Percentiles rank a stretch among this genome's conserved stretches.
Evolutionary conservation across 2,113 vertebrate species (phyloP).

Genomic region (Leptobrachium leishanense): DNA sequence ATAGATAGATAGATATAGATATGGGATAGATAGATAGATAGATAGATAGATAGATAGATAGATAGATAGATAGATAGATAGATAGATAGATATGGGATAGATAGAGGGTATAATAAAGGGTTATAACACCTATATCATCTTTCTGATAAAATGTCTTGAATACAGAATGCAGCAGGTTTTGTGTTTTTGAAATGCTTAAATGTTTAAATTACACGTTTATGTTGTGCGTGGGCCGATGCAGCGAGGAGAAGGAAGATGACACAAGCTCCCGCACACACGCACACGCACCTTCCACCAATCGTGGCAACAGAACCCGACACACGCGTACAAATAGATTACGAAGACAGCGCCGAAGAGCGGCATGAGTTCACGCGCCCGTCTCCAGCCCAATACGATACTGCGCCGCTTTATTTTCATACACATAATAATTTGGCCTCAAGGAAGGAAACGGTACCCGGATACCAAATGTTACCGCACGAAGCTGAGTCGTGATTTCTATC

Average conservation of each 20-base stretch:
- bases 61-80: too few relatives aligned
- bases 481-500: constrained; percentile 44
- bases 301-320: too few relatives aligned
- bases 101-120: too few relatives aligned
- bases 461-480: constrained; percentile 45
- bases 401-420: constrained; percentile 25
- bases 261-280: neutral
- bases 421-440: constrained; percentile 34
- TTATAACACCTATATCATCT: too few relatives aligned
- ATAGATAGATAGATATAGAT: too few relatives aligned
- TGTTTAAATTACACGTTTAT: neutral
- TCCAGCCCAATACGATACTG: neutral
- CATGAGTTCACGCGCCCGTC: constrained; percentile 19
- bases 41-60: too few relatives aligned
- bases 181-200: neutral
- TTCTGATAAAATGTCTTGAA: too few relatives aligned
- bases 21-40: too few relatives aligned
- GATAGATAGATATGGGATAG: too few relatives aligned
- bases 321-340: neutral
- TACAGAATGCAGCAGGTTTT: too few relatives aligned
- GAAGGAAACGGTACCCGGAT: constrained; percentile 34
- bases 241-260: neutral
- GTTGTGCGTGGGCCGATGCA: neutral
- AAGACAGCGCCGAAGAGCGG: neutral
- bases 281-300: too few relatives aligned